These are phyloP conservation scores for Gastracanthus pulcherrimus DNA, from an alignment of 2,888 invertebrate species.

Conservation along the genomic window DNA sequence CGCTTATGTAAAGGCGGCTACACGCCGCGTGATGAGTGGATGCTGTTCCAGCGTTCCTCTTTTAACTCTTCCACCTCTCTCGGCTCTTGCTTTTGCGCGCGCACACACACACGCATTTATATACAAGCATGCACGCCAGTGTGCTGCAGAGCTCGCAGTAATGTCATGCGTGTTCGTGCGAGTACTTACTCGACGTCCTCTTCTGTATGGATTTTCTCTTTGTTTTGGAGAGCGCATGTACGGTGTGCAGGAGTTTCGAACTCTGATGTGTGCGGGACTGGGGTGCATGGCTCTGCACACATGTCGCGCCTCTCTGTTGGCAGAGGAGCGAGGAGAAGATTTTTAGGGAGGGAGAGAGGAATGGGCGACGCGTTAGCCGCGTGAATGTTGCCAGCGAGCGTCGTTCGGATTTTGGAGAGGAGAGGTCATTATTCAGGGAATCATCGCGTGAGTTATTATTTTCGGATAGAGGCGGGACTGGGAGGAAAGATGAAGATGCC, in stretches of 20 bases:
- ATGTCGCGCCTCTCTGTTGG: neutral
- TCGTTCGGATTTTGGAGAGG: neutral
- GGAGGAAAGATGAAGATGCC: too few species aligned
- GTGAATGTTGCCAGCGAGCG: neutral
- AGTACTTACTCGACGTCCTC: conserved; percentile 44
- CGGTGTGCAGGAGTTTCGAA: too few species aligned
- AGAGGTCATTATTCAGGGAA: conserved; percentile 42
- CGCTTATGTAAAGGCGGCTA: conserved; percentile 77
- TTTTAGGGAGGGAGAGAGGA: too few species aligned
- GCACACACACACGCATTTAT: conserved; percentile 24
- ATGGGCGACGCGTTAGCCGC: conserved; percentile 11
- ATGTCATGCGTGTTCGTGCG: conserved; percentile 54
- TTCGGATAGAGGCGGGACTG: too few species aligned
- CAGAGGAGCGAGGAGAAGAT: too few species aligned
- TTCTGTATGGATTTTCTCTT: neutral
- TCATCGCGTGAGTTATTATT: conserved; percentile 39
- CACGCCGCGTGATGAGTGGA: conserved; percentile 78
- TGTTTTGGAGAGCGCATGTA: neutral
- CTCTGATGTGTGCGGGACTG: too few species aligned
- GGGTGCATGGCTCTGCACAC: too few species aligned
- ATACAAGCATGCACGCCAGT: neutral
- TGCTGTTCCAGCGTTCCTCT: conserved; percentile 75
- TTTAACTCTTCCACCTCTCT: conserved; percentile 71
- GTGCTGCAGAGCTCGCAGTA: conserved; percentile 6
- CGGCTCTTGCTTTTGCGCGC: conserved; percentile 61